Conservation (phyloP, 92 coral and sea anemone genomes). For the Chrysogorgia sp. region DNA sequence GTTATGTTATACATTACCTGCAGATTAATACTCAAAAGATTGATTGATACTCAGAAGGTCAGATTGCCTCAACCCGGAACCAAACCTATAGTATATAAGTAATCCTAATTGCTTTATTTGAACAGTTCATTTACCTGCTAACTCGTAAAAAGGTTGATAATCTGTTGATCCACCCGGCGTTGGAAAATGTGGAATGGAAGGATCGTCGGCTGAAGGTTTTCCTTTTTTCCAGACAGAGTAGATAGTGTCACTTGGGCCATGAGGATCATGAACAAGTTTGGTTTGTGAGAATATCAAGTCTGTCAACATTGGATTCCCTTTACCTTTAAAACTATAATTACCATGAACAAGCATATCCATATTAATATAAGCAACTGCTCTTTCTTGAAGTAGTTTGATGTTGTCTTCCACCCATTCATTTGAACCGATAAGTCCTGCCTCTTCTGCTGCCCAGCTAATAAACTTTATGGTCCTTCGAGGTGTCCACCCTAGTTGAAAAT, state of each 20-base stretch:
- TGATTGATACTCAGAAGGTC: too few relatives aligned
- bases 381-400: slow-evolving; percentile 47
- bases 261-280: slow-evolving; percentile 81
- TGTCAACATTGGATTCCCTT: slow-evolving; percentile 65
- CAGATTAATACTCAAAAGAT: too few relatives aligned
- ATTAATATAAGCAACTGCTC: slow-evolving; percentile 78
- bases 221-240: slow-evolving; percentile 71
- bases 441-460: slow-evolving; percentile 86
- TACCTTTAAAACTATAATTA: slow-evolving; percentile 61
- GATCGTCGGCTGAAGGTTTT: slow-evolving; percentile 38
- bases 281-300: slow-evolving; percentile 74
- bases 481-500: slow-evolving; percentile 59
- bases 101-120: too few relatives aligned
- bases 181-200: slow-evolving; percentile 29
- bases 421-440: slow-evolving; percentile 68
- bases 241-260: slow-evolving; percentile 58
- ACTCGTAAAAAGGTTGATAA: slow-evolving; percentile 37
- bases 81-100: too few relatives aligned
- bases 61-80: too few relatives aligned
- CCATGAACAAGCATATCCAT: slow-evolving; percentile 80
- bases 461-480: slow-evolving; percentile 76
- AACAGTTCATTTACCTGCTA: slow-evolving; percentile 37
- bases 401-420: slow-evolving; percentile 77
- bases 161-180: slow-evolving; percentile 67
- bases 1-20: too few relatives aligned